phyloP scores from a whole-genome alignment of 2,113 vertebrate genomes.

The Chunga burmeisteri region DNA sequence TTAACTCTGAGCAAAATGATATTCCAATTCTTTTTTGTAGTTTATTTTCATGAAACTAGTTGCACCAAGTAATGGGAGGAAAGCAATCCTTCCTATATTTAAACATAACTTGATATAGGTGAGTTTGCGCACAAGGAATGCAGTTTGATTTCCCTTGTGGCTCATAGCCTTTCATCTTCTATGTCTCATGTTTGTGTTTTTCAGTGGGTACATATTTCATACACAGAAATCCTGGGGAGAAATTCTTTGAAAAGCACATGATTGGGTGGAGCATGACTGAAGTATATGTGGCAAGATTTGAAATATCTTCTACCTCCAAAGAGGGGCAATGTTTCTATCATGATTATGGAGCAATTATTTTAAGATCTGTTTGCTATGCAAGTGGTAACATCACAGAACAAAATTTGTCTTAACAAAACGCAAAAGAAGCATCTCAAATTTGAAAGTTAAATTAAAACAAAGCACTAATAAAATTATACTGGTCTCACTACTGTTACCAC shows the following conservation, averaged over 20 bases:
- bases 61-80: not conserved
- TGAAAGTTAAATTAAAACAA: not conserved
- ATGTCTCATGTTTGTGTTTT: not conserved
- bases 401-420: not conserved
- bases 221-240: not conserved
- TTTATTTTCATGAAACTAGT: not conserved
- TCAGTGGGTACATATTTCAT: not conserved
- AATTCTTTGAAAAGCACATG: not conserved
- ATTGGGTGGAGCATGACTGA: not conserved
- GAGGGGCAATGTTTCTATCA: not conserved
- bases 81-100: not conserved
- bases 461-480: not conserved
- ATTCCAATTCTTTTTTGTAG: not conserved
- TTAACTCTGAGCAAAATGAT: not conserved
- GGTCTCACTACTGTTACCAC: not conserved
- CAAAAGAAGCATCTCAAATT: not conserved
- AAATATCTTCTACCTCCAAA: not conserved
- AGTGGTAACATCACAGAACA: not conserved
- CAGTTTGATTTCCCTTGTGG: not conserved
- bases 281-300: not conserved
- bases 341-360: not conserved
- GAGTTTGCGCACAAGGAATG: not conserved
- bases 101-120: not conserved
- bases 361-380: not conserved
- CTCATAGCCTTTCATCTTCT: not conserved